These are phyloP conservation scores for Brachynemurus nebulosus DNA, from an alignment of 2,888 invertebrate genomes.

Conservation along the genomic window DNA sequence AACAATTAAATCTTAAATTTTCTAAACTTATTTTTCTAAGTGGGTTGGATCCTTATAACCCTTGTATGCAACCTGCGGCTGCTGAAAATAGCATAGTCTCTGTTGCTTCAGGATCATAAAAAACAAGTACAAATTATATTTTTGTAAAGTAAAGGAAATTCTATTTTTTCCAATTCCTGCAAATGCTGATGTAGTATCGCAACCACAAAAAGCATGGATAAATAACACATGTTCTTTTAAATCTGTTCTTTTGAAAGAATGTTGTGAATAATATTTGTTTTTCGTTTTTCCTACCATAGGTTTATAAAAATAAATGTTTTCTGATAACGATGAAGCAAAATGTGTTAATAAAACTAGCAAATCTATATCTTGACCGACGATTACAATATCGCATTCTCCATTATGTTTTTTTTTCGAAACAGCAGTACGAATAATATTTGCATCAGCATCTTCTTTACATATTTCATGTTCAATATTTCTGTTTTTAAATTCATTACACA, in stretches of 20 bases:
- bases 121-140: slow-evolving; percentile 11
- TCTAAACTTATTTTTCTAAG: slow-evolving; percentile 3
- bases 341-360: slow-evolving; percentile 19
- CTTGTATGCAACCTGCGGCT: slow-evolving; percentile 15
- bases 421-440: neutral
- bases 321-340: slow-evolving; percentile 7
- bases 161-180: slow-evolving; percentile 16
- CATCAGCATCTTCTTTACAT: slow-evolving; percentile 18
- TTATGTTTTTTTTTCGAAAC: too few relatives aligned
- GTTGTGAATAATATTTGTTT: neutral
- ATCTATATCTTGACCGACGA: slow-evolving; percentile 18
- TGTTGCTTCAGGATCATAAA: slow-evolving; percentile 9
- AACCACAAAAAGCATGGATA: slow-evolving; percentile 15
- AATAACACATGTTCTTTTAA: slow-evolving; percentile 14
- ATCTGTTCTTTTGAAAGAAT: slow-evolving; percentile 5
- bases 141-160: slow-evolving; percentile 10
- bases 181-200: slow-evolving; percentile 16
- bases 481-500: slow-evolving; percentile 9
- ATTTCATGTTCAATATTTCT: slow-evolving; percentile 11
- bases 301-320: slow-evolving; percentile 9
- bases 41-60: slow-evolving; percentile 13
- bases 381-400: neutral
- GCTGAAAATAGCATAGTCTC: slow-evolving; percentile 9
- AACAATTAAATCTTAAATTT: neutral
- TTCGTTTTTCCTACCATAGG: slow-evolving; percentile 10